Conservation (phyloP, 2,113 vertebrate genomes). For the Austrofundulus limnaeus region DNA sequence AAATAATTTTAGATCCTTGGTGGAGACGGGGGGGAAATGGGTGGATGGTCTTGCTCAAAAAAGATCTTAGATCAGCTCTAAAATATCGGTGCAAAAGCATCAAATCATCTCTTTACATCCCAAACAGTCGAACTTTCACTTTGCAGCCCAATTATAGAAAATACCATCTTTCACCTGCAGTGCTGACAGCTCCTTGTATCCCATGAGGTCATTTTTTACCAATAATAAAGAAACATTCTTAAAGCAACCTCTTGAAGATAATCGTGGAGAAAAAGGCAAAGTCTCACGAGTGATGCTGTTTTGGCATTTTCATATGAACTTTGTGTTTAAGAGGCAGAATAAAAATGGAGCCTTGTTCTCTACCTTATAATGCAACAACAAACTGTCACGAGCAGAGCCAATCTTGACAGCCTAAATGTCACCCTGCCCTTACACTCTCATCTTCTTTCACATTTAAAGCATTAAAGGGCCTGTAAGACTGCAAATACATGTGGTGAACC, state of each 20-base stretch:
- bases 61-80: no score
- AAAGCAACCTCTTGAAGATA: background rate
- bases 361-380: constrained; percentile 37
- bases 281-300: background rate
- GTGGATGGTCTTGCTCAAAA: no score
- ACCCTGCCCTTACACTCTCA: constrained; percentile 14
- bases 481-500: background rate
- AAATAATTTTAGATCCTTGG: no score
- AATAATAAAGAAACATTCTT: background rate
- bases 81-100: no score
- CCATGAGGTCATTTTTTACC: background rate
- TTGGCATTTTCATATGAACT: constrained; percentile 58
- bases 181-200: background rate
- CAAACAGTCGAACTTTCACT: no score
- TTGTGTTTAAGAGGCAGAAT: constrained; percentile 27
- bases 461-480: accelerated
- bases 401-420: constrained; percentile 41
- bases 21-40: no score
- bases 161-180: background rate
- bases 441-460: constrained; percentile 6
- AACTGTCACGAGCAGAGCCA: constrained; percentile 27
- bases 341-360: constrained; percentile 23
- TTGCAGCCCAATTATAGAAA: background rate
- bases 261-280: constrained; percentile 5
- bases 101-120: background rate